Percentiles rank a stretch among this genome's conserved stretches.
Evolutionary conservation across 1,140 invertebrate genomes (phyloP).

Genomic region (Hetaerina americana): DNA sequence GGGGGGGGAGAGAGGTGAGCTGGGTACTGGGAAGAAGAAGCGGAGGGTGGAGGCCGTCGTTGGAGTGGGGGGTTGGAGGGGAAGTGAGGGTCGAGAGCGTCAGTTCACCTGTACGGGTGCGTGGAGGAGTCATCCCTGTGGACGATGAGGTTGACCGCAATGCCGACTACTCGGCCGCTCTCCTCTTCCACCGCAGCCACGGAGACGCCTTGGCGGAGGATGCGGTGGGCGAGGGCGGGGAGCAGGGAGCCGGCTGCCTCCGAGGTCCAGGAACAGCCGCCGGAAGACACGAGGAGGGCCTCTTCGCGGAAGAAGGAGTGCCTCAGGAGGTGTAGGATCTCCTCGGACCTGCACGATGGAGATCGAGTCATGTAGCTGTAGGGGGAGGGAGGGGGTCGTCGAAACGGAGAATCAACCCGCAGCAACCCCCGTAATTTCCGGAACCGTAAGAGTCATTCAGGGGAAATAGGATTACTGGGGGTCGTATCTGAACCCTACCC

Average conservation of each 20-base stretch:
- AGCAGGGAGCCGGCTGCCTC: slow-evolving; percentile 12
- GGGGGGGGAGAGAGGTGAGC: neutral
- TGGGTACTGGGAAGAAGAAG: neutral
- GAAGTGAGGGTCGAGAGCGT: neutral
- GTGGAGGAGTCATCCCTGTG: neutral
- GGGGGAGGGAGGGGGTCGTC: neutral
- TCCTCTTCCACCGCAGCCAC: slow-evolving; percentile 18
- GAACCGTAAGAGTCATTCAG: neutral
- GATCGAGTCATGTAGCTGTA: neutral
- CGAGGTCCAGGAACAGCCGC: slow-evolving; percentile 13
- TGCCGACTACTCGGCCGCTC: slow-evolving; percentile 15
- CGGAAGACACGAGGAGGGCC: slow-evolving; percentile 16
- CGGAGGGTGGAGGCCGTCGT: neutral
- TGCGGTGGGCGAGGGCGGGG: slow-evolving; percentile 16
- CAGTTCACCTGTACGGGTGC: neutral
- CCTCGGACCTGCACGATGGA: slow-evolving; percentile 14
- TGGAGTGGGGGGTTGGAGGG: neutral
- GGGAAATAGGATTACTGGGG: too few relatives aligned
- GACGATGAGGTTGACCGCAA: slow-evolving; percentile 17
- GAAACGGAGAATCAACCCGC: neutral
- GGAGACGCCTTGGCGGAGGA: slow-evolving; percentile 17
- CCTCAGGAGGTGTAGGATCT: slow-evolving; percentile 21
- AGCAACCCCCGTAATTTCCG: neutral
- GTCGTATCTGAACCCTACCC: too few relatives aligned
- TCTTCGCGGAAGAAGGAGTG: slow-evolving; percentile 22